Base-by-base conservation (phyloP, 2,888 invertebrate species). In the Zygogramma bicolorata region DNA sequence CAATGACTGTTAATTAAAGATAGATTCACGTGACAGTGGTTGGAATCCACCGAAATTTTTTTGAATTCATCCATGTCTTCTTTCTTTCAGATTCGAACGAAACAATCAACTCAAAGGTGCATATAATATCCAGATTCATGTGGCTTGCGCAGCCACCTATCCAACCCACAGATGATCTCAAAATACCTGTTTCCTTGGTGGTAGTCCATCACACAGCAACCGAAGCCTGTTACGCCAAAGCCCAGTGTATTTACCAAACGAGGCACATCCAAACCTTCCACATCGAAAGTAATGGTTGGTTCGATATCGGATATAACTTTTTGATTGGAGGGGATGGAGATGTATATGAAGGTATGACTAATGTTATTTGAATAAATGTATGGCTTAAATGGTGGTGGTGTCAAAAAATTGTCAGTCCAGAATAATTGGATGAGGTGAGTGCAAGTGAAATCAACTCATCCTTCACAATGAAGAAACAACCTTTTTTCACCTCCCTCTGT, bases 261-360 rank as follows among this genome's bases (percentile, higher is more conserved):
- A 65, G 92, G 13, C 84, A 88, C 27, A 90, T 93, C 60, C 94
- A 94, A 85, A 89, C 88, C 25, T 93, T 89, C 79, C 94, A 95
- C 84, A 92, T 95, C 38, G 93, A 93, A 78, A 89, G 90, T 20
- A 86, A 85, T 68, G 84, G 88, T 0, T 93, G 92, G 89, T 89
- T 87, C 71, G 95, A 95, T 82, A 94, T 94, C 25, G 92, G 89
- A 0, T 95, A 94, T 84, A 95, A 94, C 83, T 96, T 94, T 79
- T 86, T 95, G 1, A 90, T 95, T 20, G 95, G 94, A 0, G 94
- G 94, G 8, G 94, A 94, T 82, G 94, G 94, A 0, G 92, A 91
- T 0, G 94, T 91, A 0, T 94, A 94, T 83, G 90, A 89, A 77
- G 94, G 93, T 22, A 31, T 20, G 46, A 20, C 8, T 10, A 2